phyloP scores from a whole-genome alignment of 2,113 vertebrate genomes.

The Bothrops jararaca region DNA sequence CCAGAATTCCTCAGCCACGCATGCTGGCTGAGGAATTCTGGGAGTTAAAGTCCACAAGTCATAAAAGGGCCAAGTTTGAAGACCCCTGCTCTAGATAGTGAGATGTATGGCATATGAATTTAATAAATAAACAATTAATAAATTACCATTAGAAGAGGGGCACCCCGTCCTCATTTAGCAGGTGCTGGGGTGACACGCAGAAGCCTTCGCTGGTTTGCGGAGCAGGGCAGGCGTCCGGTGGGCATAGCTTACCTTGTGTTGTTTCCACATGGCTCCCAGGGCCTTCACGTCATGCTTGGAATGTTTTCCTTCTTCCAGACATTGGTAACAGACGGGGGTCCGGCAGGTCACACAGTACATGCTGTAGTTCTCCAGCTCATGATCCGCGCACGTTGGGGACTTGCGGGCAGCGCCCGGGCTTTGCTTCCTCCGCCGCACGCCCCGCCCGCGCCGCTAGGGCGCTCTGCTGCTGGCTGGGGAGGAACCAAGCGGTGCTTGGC shows the following conservation, averaged over 20 bases:
- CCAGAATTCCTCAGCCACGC: no score
- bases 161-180: neutral
- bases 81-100: neutral
- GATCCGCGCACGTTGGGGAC: conserved; percentile 84
- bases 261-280: conserved; percentile 90
- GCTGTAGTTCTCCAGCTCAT: conserved; percentile 92
- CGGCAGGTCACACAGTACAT: conserved; percentile 90
- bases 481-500: conserved; percentile 89
- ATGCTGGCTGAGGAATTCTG: no score
- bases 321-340: conserved; percentile 85
- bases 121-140: neutral
- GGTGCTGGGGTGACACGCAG: neutral
- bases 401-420: conserved; percentile 65
- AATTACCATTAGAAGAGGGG: neutral
- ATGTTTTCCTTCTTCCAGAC: conserved; percentile 89
- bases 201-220: no score
- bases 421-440: neutral
- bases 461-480: conserved; percentile 52
- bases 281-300: conserved; percentile 88
- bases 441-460: neutral
- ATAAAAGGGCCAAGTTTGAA: no score
- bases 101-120: neutral
- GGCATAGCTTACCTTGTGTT: conserved; percentile 86
- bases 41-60: no score
- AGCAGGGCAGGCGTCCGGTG: no score